phyloP scores from a whole-genome alignment of 2,113 vertebrate genomes.

The Pseudonaja textilis region DNA sequence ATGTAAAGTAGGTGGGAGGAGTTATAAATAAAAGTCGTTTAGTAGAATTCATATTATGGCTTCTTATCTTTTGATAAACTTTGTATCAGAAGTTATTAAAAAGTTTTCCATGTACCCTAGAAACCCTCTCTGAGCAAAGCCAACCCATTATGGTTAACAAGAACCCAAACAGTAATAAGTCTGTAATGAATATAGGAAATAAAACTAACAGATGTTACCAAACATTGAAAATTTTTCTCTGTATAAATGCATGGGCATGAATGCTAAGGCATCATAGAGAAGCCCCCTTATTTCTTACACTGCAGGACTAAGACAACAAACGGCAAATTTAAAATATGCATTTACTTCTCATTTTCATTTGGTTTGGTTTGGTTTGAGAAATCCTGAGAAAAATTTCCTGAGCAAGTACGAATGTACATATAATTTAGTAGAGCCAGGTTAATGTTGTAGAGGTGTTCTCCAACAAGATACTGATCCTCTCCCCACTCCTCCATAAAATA shows the following conservation, averaged over 20 bases:
- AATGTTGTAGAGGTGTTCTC: neutral
- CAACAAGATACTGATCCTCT: neutral
- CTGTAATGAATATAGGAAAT: neutral
- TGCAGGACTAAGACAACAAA: neutral
- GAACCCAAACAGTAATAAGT: neutral
- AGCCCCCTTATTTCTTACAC: neutral
- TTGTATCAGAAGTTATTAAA: neutral
- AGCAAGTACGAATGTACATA: neutral
- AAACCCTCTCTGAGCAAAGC: neutral
- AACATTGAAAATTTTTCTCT: neutral
- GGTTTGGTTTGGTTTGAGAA: neutral
- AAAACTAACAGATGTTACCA: neutral
- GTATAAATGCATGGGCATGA: neutral
- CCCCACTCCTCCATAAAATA: neutral
- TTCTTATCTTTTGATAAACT: neutral
- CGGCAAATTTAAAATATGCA: neutral
- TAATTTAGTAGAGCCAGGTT: neutral
- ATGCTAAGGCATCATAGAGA: neutral
- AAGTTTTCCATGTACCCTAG: neutral
- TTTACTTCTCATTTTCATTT: neutral
- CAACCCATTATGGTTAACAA: neutral
- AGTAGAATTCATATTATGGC: neutral
- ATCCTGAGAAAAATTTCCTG: neutral
- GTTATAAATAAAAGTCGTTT: neutral
- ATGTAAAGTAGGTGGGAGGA: neutral